Conservation (phyloP, 2,888 invertebrate genomes). For the Odontocolon sp. region DNA sequence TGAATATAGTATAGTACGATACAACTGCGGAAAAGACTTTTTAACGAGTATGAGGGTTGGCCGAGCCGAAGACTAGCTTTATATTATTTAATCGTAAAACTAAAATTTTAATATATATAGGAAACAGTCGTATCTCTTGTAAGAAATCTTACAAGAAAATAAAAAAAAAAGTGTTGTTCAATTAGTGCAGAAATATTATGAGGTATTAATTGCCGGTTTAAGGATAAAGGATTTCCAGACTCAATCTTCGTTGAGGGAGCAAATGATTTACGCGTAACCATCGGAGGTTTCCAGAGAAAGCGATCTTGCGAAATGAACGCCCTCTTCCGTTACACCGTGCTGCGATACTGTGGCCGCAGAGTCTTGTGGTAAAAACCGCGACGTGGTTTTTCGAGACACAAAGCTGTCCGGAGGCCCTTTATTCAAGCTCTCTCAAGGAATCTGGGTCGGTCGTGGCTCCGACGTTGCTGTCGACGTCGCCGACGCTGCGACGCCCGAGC, state of each 20-base stretch:
- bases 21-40: too few relatives aligned
- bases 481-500: constrained; percentile 24
- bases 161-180: too few relatives aligned
- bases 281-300: neutral
- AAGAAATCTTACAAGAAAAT: too few relatives aligned
- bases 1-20: too few relatives aligned
- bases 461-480: constrained; percentile 38
- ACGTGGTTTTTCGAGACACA: constrained; percentile 54
- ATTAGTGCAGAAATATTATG: too few relatives aligned
- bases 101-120: too few relatives aligned
- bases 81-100: too few relatives aligned
- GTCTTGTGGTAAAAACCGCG: constrained; percentile 45
- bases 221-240: neutral
- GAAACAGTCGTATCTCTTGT: too few relatives aligned
- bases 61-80: too few relatives aligned
- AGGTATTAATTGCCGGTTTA: too few relatives aligned
- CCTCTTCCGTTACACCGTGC: constrained; percentile 5
- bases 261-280: neutral
- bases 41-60: too few relatives aligned
- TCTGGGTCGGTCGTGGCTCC: constrained; percentile 59
- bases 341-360: constrained; percentile 17
- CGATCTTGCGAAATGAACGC: neutral
- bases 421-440: constrained; percentile 58
- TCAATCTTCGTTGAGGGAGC: neutral
- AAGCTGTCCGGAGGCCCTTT: constrained; percentile 55